Evolutionary conservation across 2,888 invertebrate genomes (phyloP).

Genomic region (Nemurella pictetii): DNA sequence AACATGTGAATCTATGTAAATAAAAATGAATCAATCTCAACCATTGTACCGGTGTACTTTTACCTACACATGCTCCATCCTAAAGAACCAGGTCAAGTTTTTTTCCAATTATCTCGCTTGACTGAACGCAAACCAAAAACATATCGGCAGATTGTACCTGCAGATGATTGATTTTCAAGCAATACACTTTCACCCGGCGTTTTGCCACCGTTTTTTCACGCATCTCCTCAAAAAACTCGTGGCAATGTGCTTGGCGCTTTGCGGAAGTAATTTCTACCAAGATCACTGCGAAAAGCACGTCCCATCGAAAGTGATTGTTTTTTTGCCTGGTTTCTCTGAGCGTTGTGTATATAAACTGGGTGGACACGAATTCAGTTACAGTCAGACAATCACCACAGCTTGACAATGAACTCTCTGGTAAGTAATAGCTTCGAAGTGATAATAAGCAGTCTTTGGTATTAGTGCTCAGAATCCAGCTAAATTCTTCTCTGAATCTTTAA

Average conservation of each 20-base stretch:
- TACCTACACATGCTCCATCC: neutral
- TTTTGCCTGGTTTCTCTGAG: neutral
- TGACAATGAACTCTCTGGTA: slow-evolving; percentile 25
- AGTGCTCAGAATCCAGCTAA: too few relatives aligned
- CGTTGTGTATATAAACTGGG: neutral
- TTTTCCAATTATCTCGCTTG: neutral
- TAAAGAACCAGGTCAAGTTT: neutral
- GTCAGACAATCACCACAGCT: neutral
- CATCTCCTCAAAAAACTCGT: neutral
- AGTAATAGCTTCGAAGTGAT: too few relatives aligned
- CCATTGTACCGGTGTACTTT: too few relatives aligned
- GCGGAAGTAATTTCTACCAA: neutral
- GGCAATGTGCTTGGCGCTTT: neutral
- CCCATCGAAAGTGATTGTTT: neutral
- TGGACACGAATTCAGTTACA: neutral
- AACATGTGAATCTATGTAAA: neutral
- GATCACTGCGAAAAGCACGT: neutral
- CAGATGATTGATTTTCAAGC: neutral
- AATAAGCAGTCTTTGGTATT: too few relatives aligned
- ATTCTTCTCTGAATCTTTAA: too few relatives aligned
- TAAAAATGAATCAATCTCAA: neutral
- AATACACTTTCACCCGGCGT: neutral
- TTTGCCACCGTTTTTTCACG: neutral
- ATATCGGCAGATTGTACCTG: neutral
- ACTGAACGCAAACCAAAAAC: neutral